Base-by-base conservation (phyloP, 2,797 vertebrate genomes). In the Simalia tracyae region DNA sequence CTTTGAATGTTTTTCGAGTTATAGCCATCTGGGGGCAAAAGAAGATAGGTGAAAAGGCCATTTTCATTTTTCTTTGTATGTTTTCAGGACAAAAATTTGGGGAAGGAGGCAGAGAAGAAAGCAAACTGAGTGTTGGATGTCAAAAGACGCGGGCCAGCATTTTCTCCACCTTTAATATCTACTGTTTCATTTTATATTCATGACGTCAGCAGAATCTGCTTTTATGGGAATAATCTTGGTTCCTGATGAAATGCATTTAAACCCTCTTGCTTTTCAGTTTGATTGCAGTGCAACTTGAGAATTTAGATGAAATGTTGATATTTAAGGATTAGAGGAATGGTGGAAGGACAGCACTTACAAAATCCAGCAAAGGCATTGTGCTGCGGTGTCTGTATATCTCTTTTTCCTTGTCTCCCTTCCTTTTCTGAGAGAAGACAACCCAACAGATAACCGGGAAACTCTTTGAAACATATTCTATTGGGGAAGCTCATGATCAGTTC, bases 141-240 rank as follows among this genome's bases (percentile, higher is more conserved):
- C 90, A 0, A 31, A 93, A 97, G 97, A 97, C 97, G 95, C 0
- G 42, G 93, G 10, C 88, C 92, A 97, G 96, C 96, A 96, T 94
- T 96, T 54, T 95, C 96, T 96, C 97, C 95, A 95, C 95, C 95
- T 97, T 97, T 96, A 97, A 97, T 97, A 97, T 97, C 92, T 94
- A 96, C 97, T 96, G 96, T 97, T 98, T 96, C 96, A 95, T 96
- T 97, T 97, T 96, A 96, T 97, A 97, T 97, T 97, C 97, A 97
- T 98, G 97, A 96, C 96, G 96, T 96, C 97, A 97, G 97, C 97
- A 94, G 97, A 97, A 98, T 97, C 97, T 97, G 97, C 96, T 97
- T 98, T 98, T 97, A 97, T 97, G 97, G 97, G 97, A 98, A 97
- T 97, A 68, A 2, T 96, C 97, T 97, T 97, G 96, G 96, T 97